Base-by-base conservation (phyloP, 2,888 invertebrate species). In the Apoda limacodes region DNA sequence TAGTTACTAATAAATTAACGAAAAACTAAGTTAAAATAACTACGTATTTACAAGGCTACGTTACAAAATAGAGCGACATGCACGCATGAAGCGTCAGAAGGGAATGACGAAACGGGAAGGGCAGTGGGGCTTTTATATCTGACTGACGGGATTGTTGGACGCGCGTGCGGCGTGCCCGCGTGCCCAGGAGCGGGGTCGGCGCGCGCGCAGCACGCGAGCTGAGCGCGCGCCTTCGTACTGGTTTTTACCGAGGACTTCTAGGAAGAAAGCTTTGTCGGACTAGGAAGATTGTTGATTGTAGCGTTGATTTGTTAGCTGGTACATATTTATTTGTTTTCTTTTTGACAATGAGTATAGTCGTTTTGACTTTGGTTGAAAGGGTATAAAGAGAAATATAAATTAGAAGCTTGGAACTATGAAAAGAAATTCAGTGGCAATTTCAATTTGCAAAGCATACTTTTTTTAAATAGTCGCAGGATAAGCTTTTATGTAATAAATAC, bases 71-170 rank as follows among this genome's bases (percentile, higher is more conserved):
- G 45, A 61, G 55, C 67, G 67, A 56, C 71, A 56, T 60, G 65
- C 63, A 53, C 71, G 56, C 66, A 48, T 67, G 63, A 49, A 55
- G 63, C 60, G 57, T 58, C 49, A 61, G 68, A 60, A 60, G 67
- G 74, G 78, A 76, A 69, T 80, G 80, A 63, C 50, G 62, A 59
- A 64, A 55, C 64, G 55, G 71, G 74, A 75, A 76, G 78, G 76
- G 75, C 60, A 60, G 49, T 44, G 46, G 53, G 50, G 52, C 43
- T 63, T 68, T 78, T n/a, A n/a, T n/a, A n/a, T n/a, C n/a, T 36
- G 26, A 28, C 40, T 37, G 40, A 35, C 39, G 37, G 42, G 45
- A 43, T 42, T 34, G n/a, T n/a, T n/a, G n/a, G n/a, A n/a, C n/a
- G 48, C 45, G 44, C 38, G 48, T 46, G 59, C 47, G 44, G 42